Percentiles rank a stretch among this genome's conserved stretches.
These are phyloP conservation scores for Actenoides lindsayi DNA, from an alignment of 2,113 vertebrate genomes.

Conservation along the genomic window DNA sequence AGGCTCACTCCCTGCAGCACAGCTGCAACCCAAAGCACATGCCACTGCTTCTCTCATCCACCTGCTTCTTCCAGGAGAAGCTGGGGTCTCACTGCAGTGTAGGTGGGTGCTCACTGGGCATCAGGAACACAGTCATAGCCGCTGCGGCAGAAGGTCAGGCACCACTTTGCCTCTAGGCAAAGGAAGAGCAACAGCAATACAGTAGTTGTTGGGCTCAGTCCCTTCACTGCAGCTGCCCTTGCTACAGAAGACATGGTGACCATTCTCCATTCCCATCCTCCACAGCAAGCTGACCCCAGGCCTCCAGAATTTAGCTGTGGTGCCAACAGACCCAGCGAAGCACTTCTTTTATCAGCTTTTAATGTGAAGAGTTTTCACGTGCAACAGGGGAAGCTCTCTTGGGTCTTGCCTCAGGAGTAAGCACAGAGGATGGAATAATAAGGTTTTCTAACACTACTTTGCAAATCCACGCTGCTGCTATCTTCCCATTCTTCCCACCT, in stretches of 20 bases:
- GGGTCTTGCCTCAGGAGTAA: not conserved
- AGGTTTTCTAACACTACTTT: not conserved
- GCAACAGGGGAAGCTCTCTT: not conserved
- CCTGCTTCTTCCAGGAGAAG: not conserved
- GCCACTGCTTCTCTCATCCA: not conserved
- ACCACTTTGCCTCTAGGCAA: not conserved
- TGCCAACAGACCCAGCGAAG: not conserved
- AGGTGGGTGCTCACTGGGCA: not conserved
- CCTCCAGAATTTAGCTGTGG: not conserved
- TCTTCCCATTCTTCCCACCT: not conserved
- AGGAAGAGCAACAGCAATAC: not conserved
- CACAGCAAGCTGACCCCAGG: not conserved
- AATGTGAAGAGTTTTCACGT: not conserved
- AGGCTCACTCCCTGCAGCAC: fast-evolving
- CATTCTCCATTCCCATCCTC: not conserved
- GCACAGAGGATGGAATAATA: not conserved
- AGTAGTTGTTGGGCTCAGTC: not conserved
- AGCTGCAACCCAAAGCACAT: not conserved
- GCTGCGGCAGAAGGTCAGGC: not conserved
- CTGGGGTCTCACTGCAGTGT: not conserved
- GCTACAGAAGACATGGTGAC: not conserved
- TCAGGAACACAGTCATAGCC: not conserved
- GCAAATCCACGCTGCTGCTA: not conserved
- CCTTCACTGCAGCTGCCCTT: not conserved
- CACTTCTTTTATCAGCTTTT: not conserved